Evolutionary conservation across 2,888 invertebrate species (phyloP).

Genomic region (Chrysolina americana): DNA sequence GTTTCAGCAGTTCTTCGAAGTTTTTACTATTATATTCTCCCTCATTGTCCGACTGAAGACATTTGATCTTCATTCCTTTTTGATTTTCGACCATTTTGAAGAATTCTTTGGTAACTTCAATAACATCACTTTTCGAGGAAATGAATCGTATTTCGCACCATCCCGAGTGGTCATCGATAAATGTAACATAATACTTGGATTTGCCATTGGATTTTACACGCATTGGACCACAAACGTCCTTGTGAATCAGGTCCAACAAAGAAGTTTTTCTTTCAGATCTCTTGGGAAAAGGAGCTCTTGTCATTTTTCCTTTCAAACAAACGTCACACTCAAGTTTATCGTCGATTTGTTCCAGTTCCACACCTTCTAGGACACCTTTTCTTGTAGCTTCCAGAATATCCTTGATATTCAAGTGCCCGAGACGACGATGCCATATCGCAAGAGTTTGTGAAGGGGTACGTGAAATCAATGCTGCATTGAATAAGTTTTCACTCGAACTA

Average conservation of each 20-base stretch:
- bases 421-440: constrained; percentile 16
- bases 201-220: not conserved
- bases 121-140: not conserved
- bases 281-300: constrained; percentile 26
- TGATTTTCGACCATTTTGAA: not conserved
- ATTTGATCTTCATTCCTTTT: not conserved
- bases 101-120: not conserved
- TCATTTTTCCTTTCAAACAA: constrained; percentile 30
- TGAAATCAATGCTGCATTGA: constrained; percentile 12
- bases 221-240: not conserved
- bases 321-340: constrained; percentile 10
- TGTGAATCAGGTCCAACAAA: constrained; percentile 2
- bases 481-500: not conserved
- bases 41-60: constrained; percentile 4
- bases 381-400: constrained; percentile 7
- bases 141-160: not conserved
- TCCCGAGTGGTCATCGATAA: not conserved
- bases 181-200: not conserved
- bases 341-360: not conserved
- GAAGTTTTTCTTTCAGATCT: constrained; percentile 2
- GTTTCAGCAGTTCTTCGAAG: not conserved
- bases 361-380: not conserved
- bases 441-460: not conserved
- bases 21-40: not conserved
- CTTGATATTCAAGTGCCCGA: constrained; percentile 19